Base-by-base conservation (phyloP, 1,140 invertebrate species). In the Euborellia annulipes region DNA sequence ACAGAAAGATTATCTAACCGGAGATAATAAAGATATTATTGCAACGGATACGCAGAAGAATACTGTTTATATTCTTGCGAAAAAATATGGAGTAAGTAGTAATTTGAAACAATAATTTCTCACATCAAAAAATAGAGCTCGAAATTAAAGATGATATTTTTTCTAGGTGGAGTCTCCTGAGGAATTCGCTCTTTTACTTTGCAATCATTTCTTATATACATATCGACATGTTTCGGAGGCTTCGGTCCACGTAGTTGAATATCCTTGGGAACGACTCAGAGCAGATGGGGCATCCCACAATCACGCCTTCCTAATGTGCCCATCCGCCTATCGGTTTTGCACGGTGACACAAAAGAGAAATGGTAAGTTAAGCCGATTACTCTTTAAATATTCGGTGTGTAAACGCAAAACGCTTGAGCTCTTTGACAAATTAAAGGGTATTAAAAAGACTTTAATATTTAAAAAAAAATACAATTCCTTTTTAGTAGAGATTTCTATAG, bases 21-120 rank as follows among this genome's bases (percentile, higher is more conserved):
- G 75, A n/a, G 74, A 79, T 57, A 82, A 82, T 52, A 69, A 70
- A 27, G 75, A 79, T 52, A 75, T 82, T 32, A 73, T 82, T n/a
- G 82, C 82, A 1, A 86, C 82, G 0, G 82, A 86, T 54, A 78
- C 80, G 6, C 82, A 85, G 54, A 85, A 85, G 64, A 85, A 85
- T 54, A 85, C 79, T 0, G 76, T 85, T n/a, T 84, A 84, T 56
- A 55, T 84, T 19, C 53, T 85, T 50, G 82, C 82, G 8, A 84
- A 82, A 56, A 78, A 82, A 51, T 64, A 79, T 58, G 81, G 80
- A 30, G 71, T 68, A 45, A 58, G 54, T 48, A 13, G 14, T 22
- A 2, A 11, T 30, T 20, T 38, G 17, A 14, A 6, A 27, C 23
- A 27, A 11, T 27, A n/a, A n/a, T n/a, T n/a, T n/a, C n/a, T n/a